Conservation (phyloP, 2,113 vertebrate genomes). For the Peromyscus leucopus region DNA sequence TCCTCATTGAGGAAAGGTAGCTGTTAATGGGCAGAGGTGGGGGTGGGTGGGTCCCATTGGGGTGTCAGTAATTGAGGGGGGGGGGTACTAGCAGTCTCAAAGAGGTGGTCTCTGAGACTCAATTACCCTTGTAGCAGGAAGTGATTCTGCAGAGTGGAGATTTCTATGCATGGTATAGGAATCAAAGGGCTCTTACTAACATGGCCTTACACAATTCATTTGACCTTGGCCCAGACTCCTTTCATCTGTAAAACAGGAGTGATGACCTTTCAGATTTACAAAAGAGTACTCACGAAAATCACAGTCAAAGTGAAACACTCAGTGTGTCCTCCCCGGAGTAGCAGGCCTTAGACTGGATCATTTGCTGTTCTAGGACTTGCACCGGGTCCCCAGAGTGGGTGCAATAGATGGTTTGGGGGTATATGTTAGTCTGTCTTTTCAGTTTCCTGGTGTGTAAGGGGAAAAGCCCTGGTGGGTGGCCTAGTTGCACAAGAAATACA, state of each 20-base stretch:
- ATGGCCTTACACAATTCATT: neutral
- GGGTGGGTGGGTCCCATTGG: neutral
- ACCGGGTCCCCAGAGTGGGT: neutral
- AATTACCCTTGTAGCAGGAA: neutral
- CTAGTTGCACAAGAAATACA: neutral
- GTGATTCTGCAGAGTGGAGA: neutral
- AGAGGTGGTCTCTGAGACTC: neutral
- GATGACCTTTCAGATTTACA: neutral
- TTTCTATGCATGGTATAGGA: accelerated
- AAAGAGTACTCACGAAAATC: neutral
- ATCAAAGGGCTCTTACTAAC: neutral
- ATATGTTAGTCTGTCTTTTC: neutral
- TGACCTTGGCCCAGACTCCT: neutral
- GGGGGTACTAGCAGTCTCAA: neutral
- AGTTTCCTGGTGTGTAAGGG: neutral
- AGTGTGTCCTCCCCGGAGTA: neutral
- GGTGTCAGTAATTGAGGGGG: neutral
- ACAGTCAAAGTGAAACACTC: neutral
- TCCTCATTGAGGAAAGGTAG: conserved; percentile 28
- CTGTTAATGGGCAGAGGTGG: neutral
- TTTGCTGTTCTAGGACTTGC: neutral
- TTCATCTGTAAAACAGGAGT: neutral
- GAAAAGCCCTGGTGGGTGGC: neutral
- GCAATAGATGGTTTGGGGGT: neutral
- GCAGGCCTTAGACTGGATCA: neutral